Conservation (phyloP, 2,797 vertebrate species). For the Phoeniculus purpureus region DNA sequence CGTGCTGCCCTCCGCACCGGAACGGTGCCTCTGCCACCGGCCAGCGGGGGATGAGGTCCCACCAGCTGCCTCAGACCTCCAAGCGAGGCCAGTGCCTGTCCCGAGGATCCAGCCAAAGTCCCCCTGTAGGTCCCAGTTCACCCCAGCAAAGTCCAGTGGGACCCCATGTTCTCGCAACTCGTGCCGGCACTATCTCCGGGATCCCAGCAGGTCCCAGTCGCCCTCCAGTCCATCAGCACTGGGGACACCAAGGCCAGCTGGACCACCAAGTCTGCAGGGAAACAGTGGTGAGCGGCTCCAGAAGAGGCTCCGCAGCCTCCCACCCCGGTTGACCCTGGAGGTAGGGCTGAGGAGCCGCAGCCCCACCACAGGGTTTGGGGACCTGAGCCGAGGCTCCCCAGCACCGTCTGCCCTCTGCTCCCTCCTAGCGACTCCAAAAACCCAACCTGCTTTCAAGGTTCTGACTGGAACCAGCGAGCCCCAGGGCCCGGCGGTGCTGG, state of each 20-base stretch:
- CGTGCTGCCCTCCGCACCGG: neutral
- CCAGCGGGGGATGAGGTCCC: accelerated
- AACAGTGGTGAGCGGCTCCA: neutral
- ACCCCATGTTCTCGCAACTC: too few relatives aligned
- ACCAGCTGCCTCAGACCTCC: neutral
- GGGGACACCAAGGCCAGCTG: too few relatives aligned
- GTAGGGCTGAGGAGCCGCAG: neutral
- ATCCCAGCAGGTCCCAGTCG: neutral
- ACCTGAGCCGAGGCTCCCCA: neutral
- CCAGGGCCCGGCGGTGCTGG: neutral
- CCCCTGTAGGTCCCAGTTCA: too few relatives aligned
- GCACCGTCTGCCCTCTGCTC: neutral
- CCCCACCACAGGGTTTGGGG: neutral
- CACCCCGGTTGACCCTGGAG: neutral
- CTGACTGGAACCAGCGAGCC: neutral
- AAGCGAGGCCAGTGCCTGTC: neutral
- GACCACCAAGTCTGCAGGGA: neutral
- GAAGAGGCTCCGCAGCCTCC: neutral
- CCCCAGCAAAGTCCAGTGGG: neutral
- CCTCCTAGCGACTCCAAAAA: neutral
- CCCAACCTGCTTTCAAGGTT: neutral
- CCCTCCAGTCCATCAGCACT: too few relatives aligned
- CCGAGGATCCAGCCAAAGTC: neutral
- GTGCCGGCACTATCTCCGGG: neutral
- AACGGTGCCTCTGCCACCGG: accelerated